phyloP scores from a whole-genome alignment of 2,797 vertebrate species.

The Falco rusticolus region DNA sequence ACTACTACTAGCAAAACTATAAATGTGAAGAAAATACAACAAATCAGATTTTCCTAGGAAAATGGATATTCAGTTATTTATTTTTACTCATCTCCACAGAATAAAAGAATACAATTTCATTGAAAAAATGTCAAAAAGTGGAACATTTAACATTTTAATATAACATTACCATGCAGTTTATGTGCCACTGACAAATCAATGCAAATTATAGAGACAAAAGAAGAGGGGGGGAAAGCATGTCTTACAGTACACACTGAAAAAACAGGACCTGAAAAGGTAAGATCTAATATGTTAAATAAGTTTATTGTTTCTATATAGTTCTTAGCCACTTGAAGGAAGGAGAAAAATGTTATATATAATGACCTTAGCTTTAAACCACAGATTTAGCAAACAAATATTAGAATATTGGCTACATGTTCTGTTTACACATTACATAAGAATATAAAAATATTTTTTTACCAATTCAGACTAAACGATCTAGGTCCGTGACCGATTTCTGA shows the following conservation, averaged over 20 bases:
- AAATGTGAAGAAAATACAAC: not conserved
- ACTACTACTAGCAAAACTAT: not conserved
- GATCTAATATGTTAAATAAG: not conserved
- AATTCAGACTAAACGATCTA: not conserved
- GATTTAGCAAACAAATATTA: not conserved
- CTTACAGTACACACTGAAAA: not conserved
- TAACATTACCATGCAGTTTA: not conserved
- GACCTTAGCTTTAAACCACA: not conserved
- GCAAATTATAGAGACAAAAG: not conserved
- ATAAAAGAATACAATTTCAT: not conserved
- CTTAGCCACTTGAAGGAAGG: not conserved
- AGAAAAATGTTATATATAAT: not conserved
- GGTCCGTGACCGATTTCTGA: not conserved
- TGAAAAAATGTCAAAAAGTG: not conserved
- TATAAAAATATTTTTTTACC: not conserved
- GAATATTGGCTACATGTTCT: not conserved
- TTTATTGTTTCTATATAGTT: not conserved
- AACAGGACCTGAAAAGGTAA: not conserved
- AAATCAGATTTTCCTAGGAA: not conserved
- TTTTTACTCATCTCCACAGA: not conserved
- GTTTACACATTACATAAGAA: not conserved
- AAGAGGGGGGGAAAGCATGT: accelerated
- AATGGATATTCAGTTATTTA: not conserved
- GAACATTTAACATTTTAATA: not conserved
- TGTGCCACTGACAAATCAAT: not conserved